Evolutionary conservation across 2,113 vertebrate genomes (phyloP).

Genomic region (Syngnathus typhle): DNA sequence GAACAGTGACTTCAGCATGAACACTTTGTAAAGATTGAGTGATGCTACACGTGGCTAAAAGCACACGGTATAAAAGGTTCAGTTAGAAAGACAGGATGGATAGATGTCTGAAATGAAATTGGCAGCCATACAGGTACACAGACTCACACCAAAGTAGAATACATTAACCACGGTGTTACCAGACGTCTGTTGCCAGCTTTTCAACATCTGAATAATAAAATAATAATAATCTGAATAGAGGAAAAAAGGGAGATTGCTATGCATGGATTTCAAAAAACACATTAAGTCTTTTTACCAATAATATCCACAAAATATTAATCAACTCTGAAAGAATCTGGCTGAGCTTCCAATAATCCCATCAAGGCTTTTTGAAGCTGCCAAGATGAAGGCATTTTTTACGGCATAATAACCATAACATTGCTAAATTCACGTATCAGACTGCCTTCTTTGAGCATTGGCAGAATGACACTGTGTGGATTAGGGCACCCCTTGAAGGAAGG

Average conservation of each 20-base stretch:
- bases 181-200: constrained; percentile 20
- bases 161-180: constrained; percentile 18
- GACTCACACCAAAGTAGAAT: constrained; percentile 27
- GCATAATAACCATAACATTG: constrained; percentile 43
- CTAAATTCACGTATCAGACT: constrained; percentile 61
- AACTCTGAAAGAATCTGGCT: constrained; percentile 23
- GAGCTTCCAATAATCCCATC: constrained; percentile 29
- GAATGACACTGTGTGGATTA: constrained; percentile 60
- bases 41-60: constrained; percentile 59
- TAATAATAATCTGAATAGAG: no score
- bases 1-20: constrained; percentile 18
- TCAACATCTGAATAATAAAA: constrained; percentile 4
- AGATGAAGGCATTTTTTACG: constrained; percentile 33
- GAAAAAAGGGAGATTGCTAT: constrained; percentile 7
- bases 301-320: constrained; percentile 21
- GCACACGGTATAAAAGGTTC: constrained; percentile 63
- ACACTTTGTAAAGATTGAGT: constrained; percentile 21
- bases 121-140: constrained; percentile 49
- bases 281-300: constrained; percentile 16
- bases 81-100: constrained; percentile 54
- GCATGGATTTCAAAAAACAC: constrained; percentile 19
- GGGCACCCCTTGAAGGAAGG: constrained; percentile 58
- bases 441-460: constrained; percentile 49
- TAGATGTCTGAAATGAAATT: constrained; percentile 49
- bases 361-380: constrained; percentile 47